Conservation (phyloP, 2,113 vertebrate species). For the Halcyon senegalensis region DNA sequence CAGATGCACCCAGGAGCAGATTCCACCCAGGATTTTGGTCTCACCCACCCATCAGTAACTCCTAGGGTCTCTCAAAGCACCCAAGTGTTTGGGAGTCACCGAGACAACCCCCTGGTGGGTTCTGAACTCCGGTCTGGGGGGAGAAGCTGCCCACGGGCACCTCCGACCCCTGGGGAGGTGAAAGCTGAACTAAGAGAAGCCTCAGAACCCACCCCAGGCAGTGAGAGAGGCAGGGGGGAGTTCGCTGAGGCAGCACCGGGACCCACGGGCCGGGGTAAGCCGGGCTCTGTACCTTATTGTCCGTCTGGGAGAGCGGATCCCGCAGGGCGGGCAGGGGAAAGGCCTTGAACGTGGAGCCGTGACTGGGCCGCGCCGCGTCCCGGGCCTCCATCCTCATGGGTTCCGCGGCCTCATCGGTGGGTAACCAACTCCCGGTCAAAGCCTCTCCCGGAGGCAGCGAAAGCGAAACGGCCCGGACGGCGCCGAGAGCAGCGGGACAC, state of each 20-base stretch:
- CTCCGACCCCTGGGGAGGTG: background rate
- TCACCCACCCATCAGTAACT: too few species aligned
- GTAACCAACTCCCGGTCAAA: background rate
- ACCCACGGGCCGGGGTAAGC: background rate
- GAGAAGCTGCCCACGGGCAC: too few species aligned
- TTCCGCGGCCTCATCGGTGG: constrained; percentile 46
- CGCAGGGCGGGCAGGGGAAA: constrained; percentile 36
- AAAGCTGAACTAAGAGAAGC: background rate
- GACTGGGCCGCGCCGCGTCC: constrained; percentile 63
- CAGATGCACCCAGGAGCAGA: too few species aligned
- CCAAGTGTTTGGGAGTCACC: too few species aligned
- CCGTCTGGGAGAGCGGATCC: constrained; percentile 45
- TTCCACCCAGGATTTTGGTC: too few species aligned
- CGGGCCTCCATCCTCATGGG: constrained; percentile 75
- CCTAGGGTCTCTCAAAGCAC: too few species aligned
- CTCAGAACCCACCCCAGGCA: background rate
- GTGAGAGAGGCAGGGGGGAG: background rate
- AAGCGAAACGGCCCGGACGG: background rate
- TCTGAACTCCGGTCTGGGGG: too few species aligned
- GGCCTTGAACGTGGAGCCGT: constrained; percentile 50
- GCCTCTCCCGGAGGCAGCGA: too few species aligned
- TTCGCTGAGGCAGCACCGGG: background rate
- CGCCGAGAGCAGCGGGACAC: background rate
- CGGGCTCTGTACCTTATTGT: constrained; percentile 58
- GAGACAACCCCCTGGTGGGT: too few species aligned